Evolutionary conservation across 2,797 vertebrate species (phyloP).

Genomic region (Odontamblyopus rebecca): DNA sequence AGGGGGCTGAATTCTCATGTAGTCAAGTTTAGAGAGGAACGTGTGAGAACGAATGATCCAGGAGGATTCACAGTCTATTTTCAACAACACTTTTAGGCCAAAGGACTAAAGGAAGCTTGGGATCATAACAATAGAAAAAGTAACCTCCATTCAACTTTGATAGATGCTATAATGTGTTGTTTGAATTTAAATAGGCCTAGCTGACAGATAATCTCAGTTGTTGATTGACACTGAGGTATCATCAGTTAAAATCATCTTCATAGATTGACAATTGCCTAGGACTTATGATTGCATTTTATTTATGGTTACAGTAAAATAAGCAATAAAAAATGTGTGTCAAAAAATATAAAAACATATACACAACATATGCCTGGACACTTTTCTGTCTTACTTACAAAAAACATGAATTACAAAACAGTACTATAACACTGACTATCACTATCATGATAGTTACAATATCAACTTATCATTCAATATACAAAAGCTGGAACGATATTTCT

Average conservation of each 20-base stretch:
- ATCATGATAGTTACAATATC: no score
- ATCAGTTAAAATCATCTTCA: not conserved
- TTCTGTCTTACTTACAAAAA: not conserved
- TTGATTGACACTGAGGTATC: not conserved
- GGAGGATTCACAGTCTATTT: conserved; percentile 56
- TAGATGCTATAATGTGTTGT: not conserved
- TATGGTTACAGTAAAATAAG: not conserved
- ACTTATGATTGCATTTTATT: not conserved
- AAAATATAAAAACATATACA: no score
- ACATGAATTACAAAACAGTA: no score
- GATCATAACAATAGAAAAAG: not conserved
- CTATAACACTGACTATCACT: no score
- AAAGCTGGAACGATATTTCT: no score
- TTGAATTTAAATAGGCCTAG: not conserved
- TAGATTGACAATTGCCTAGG: not conserved
- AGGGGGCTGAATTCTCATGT: conserved; percentile 20
- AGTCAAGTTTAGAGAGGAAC: conserved; percentile 21
- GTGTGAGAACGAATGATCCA: conserved; percentile 33
- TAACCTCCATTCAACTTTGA: not conserved
- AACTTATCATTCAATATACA: no score
- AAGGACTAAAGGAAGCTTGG: conserved; percentile 32
- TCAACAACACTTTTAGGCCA: conserved; percentile 26
- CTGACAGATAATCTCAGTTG: not conserved
- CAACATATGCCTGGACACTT: not conserved
- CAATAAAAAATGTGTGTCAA: no score